Conservation (phyloP, 2,888 invertebrate species). For the Oscheius myriophilus region DNA sequence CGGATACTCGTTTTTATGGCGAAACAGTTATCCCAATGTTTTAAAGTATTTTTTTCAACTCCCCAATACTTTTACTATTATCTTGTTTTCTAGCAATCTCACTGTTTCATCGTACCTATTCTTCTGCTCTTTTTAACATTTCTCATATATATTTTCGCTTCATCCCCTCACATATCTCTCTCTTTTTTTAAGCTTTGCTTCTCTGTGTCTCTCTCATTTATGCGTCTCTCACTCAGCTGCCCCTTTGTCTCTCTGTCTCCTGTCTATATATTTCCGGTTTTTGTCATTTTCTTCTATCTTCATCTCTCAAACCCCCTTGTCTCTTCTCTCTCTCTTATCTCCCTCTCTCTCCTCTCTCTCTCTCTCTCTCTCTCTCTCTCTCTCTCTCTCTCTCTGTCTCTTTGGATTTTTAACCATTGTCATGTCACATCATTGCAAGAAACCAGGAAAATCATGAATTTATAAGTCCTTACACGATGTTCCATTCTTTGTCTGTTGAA, state of each 20-base stretch:
- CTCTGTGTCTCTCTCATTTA: neutral
- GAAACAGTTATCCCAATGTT: no score
- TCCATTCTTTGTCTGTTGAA: no score
- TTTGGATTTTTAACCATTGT: constrained; percentile 3
- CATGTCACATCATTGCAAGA: neutral
- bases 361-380: constrained; percentile 19
- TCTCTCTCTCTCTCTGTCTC: constrained; percentile 5
- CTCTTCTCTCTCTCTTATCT: constrained; percentile 28
- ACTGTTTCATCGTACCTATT: no score
- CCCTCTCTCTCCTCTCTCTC: constrained; percentile 18
- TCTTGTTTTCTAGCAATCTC: no score
- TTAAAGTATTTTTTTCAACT: no score
- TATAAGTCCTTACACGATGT: no score
- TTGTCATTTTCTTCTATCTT: constrained; percentile 2
- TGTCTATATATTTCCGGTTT: constrained; percentile 19
- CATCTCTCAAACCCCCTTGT: constrained; percentile 2
- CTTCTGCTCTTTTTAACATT: neutral
- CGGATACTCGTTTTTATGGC: no score
- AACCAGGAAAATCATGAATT: no score
- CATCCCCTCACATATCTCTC: neutral
- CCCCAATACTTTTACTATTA: no score
- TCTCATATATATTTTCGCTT: no score
- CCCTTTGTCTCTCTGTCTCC: constrained; percentile 19
- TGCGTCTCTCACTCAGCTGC: neutral
- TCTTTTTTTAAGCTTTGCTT: neutral